phyloP scores from a whole-genome alignment of 2,113 vertebrate genomes.

The Tupaia chinensis region DNA sequence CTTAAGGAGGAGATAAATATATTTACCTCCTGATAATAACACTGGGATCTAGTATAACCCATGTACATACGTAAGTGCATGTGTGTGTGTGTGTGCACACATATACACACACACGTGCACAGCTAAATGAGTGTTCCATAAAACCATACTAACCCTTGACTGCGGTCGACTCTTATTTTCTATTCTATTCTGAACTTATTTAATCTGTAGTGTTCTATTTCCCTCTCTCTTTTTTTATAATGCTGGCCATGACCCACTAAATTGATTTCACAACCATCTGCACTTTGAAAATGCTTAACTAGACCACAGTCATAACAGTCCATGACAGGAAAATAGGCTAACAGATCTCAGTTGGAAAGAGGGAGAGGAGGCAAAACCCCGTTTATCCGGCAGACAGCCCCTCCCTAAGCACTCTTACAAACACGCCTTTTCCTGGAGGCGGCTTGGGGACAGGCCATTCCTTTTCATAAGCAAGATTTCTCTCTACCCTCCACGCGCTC shows the following conservation, averaged over 20 bases:
- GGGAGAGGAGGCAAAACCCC: not conserved
- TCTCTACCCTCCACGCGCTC: not conserved
- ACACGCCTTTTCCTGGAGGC: not conserved
- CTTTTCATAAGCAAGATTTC: not conserved
- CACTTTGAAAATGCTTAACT: constrained; percentile 57
- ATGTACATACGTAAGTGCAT: too few species aligned
- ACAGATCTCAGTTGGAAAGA: not conserved
- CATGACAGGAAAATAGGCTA: not conserved
- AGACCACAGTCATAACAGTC: not conserved
- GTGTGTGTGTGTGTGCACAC: not conserved
- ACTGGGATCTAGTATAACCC: not conserved
- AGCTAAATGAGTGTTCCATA: not conserved
- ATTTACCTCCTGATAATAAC: not conserved
- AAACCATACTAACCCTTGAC: not conserved
- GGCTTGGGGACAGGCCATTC: not conserved
- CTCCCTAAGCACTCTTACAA: not conserved
- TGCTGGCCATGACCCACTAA: constrained; percentile 21
- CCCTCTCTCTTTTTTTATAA: not conserved
- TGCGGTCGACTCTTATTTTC: not conserved
- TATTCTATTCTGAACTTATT: not conserved
- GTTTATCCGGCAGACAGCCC: not conserved
- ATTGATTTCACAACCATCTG: constrained; percentile 43
- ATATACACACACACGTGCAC: accelerated
- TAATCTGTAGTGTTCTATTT: not conserved
- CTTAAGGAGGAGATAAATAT: not conserved